Conservation (phyloP, 2,888 invertebrate genomes). For the Mythimna ferrago region DNA sequence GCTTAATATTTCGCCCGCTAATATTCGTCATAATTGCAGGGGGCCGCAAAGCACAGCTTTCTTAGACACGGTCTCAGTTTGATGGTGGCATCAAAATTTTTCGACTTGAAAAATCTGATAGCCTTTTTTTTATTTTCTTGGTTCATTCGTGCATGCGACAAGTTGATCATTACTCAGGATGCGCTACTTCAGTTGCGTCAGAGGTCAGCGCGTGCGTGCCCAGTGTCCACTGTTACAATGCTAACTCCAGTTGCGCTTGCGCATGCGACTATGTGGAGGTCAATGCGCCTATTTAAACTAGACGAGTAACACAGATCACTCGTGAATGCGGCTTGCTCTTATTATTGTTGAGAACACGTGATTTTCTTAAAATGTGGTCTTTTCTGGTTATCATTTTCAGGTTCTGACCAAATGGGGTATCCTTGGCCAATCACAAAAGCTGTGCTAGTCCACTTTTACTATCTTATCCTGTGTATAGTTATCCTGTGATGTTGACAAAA, state of each 20-base stretch:
- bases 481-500: too few species aligned
- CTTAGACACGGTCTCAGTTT: neutral
- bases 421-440: too few species aligned
- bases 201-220: slow-evolving; percentile 86
- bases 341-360: neutral
- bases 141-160: slow-evolving; percentile 61
- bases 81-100: too few species aligned
- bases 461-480: too few species aligned
- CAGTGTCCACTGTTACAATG: slow-evolving; percentile 75
- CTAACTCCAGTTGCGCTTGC: slow-evolving; percentile 76
- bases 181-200: slow-evolving; percentile 81
- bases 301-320: slow-evolving; percentile 63
- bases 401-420: neutral
- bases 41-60: neutral
- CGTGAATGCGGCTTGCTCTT: slow-evolving; percentile 14
- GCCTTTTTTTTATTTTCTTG: slow-evolving; percentile 54
- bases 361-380: neutral
- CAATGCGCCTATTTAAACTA: slow-evolving; percentile 83
- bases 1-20: neutral
- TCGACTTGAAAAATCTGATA: too few species aligned
- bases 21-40: neutral
- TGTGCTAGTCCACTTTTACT: too few species aligned
- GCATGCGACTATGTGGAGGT: slow-evolving; percentile 79
- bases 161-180: slow-evolving; percentile 77
- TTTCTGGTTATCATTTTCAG: neutral